Evolutionary conservation across 1,140 invertebrate species (phyloP), one percentile per base, ranked within the genome.

Genomic region (Spodoptera litura): DNA sequence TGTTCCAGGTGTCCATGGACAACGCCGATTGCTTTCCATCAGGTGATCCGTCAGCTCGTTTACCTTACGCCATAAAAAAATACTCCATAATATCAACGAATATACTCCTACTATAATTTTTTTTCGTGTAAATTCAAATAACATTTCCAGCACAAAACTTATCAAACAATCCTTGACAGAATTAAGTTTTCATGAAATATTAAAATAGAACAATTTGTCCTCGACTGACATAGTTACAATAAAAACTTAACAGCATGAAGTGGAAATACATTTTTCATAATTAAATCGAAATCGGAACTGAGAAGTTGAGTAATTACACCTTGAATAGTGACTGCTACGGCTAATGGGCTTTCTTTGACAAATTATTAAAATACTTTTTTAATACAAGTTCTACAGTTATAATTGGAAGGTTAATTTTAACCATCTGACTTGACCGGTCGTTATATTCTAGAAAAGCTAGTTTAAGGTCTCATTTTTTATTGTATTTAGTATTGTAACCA

Each of bases 231-330:
- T 53, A 49, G 52, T 25, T 64, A 64, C 61, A 64, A 70, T 51
- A 70, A 51, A 75, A 64, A 75, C 38, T 49, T 62, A 38, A 62
- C 49, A 75, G 12, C 52, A 75, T 38, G 53, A 64, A 44, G 35
- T 74, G 31, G 51, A 44, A 75, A 64, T 64, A 75, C 73, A 75
- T 75, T 75, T 75, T 76, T 68, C 61, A 75, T 70, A 58, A 70
- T 78, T 78, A 70, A 68, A 78, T 59, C 27, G 12, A 51, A 75
- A 59, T 74, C 56, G 58, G 71, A 75, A 53, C 27, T 75, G 59
- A 75, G 55, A 75, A 75, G 59, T 75, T 75, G 49, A 75, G 49
- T 75, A 75, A 75, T 75, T 75, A 75, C 49, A 75, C 59, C 35
- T 64, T 75, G 56, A 64, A 75, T 35, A 73, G 58, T 27, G 72